These are phyloP conservation scores for Mythimna vitellina DNA, from an alignment of 2,888 invertebrate species.

Conservation along the genomic window DNA sequence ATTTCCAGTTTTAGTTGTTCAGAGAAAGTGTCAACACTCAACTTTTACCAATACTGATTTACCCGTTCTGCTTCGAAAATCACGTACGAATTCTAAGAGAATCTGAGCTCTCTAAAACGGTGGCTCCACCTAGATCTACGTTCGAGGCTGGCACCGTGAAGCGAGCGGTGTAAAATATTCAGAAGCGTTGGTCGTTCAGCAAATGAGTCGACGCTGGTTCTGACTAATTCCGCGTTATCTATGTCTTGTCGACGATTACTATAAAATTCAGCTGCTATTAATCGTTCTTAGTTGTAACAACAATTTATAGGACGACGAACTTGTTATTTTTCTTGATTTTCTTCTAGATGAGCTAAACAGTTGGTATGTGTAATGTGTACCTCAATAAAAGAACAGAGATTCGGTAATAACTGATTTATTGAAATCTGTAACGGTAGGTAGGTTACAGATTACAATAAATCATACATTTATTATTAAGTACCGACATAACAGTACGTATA, in stretches of 20 bases:
- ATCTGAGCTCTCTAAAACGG: background rate
- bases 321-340: background rate
- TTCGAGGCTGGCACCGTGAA: slow-evolving; percentile 9
- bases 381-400: too few relatives aligned
- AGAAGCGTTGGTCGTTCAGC: slow-evolving; percentile 33
- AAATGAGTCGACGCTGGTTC: slow-evolving; percentile 35
- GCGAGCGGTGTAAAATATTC: slow-evolving; percentile 56
- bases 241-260: slow-evolving; percentile 18
- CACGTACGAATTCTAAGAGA: background rate
- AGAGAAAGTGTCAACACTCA: slow-evolving; percentile 11
- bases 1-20: slow-evolving; percentile 40
- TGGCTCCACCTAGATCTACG: background rate
- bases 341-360: too few relatives aligned
- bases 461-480: too few relatives aligned
- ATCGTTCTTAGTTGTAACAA: slow-evolving; percentile 21
- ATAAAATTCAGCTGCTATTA: slow-evolving; percentile 23
- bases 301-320: background rate
- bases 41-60: background rate
- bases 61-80: background rate
- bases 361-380: too few relatives aligned
- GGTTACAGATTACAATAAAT: too few relatives aligned
- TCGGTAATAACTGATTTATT: too few relatives aligned
- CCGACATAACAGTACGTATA: too few relatives aligned
- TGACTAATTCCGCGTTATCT: slow-evolving; percentile 33
- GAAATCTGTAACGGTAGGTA: too few relatives aligned